A percentile compares a stretch with the other conserved stretches of the same genome.
Conservation (phyloP, 2,113 vertebrate species). For the Xyrauchen texanus region DNA sequence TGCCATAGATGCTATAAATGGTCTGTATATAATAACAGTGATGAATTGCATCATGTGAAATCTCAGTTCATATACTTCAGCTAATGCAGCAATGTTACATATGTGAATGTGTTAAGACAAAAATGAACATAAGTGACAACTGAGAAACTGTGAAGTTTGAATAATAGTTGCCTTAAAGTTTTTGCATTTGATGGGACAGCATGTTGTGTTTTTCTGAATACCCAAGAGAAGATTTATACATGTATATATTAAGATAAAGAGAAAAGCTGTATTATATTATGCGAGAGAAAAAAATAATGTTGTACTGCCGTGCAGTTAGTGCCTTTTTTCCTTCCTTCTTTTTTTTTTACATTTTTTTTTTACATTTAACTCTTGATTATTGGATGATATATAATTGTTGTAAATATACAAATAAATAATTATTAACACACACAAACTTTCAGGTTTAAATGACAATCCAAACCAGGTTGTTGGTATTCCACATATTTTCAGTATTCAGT, state of each 20-base stretch:
- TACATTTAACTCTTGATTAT: constrained; percentile 47
- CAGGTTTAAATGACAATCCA: too few species aligned
- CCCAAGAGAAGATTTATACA: constrained; percentile 7
- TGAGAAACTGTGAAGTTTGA: constrained; percentile 54
- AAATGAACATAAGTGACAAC: not conserved
- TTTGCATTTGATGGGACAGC: constrained; percentile 9
- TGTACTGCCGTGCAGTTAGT: constrained; percentile 46
- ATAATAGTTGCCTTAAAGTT: constrained; percentile 50
- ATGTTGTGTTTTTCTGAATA: constrained; percentile 24
- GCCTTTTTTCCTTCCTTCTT: too few species aligned
- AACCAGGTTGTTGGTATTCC: too few species aligned
- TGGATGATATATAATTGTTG: constrained; percentile 41
- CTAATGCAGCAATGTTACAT: constrained; percentile 23
- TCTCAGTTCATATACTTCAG: not conserved
- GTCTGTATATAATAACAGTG: not conserved
- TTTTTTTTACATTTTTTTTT: constrained; percentile 41
- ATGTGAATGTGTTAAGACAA: constrained; percentile 19
- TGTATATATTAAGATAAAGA: constrained; percentile 39
- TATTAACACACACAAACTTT: too few species aligned
- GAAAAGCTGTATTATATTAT: constrained; percentile 22
- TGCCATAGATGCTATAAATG: not conserved
- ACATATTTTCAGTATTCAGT: too few species aligned
- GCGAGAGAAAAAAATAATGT: constrained; percentile 13
- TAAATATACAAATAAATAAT: constrained; percentile 49
- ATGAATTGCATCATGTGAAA: too few species aligned